Evolutionary conservation across 2,113 vertebrate genomes (phyloP).

Genomic region (Choloepus hoffmanni): DNA sequence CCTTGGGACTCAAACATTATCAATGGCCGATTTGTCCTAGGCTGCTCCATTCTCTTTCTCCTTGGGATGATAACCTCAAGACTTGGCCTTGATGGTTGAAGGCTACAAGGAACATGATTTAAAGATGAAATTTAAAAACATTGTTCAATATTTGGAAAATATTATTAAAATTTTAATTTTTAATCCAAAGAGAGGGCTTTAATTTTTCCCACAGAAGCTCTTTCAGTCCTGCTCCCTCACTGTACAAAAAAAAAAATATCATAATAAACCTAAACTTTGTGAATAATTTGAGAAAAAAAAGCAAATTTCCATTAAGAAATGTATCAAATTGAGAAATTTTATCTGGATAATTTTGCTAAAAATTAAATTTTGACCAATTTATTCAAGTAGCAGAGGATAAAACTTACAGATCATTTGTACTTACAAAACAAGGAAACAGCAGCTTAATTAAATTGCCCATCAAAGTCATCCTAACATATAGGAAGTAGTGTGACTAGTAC

Average conservation of each 20-base stretch:
- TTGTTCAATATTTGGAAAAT: constrained; percentile 1
- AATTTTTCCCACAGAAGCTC: background rate
- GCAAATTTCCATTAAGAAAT: constrained; percentile 35
- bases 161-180: background rate
- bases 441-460: constrained; percentile 57
- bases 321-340: background rate
- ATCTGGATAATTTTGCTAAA: constrained; percentile 18
- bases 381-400: constrained; percentile 21
- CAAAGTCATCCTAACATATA: background rate
- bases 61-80: background rate
- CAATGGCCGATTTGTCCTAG: background rate
- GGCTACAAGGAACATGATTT: background rate
- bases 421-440: constrained; percentile 33
- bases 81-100: background rate
- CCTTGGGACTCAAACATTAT: background rate
- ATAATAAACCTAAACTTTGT: background rate
- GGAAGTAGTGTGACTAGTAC: background rate
- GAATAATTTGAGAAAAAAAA: constrained; percentile 26
- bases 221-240: background rate
- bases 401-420: constrained; percentile 37
- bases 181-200: background rate
- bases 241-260: constrained; percentile 1
- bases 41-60: background rate
- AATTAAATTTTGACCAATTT: constrained; percentile 25
- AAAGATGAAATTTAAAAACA: constrained; percentile 3